These are phyloP conservation scores for Prietella phreatophila DNA, from an alignment of 2,113 vertebrate genomes.

Conservation along the genomic window DNA sequence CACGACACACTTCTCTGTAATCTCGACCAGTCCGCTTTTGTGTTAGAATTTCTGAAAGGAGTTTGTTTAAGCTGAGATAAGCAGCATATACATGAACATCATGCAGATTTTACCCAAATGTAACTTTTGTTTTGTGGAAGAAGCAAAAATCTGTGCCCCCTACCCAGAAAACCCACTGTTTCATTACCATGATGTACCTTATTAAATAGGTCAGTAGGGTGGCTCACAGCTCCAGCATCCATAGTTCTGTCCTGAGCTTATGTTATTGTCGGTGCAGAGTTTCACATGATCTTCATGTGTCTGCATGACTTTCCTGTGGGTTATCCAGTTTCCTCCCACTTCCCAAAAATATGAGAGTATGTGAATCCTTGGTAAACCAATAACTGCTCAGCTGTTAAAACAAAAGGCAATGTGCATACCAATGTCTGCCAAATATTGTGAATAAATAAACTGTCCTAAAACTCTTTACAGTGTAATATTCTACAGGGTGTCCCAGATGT, in stretches of 20 bases:
- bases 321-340: neutral
- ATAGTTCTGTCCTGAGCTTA: neutral
- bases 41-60: neutral
- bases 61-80: neutral
- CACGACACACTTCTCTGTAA: neutral
- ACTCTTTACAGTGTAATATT: neutral
- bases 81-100: neutral
- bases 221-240: neutral
- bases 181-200: neutral
- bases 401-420: neutral
- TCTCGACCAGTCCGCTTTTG: neutral
- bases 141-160: neutral
- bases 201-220: neutral
- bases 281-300: neutral
- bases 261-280: neutral
- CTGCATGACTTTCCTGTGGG: neutral
- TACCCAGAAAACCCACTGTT: neutral
- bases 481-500: neutral
- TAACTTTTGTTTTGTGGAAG: neutral
- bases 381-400: neutral
- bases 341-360: neutral
- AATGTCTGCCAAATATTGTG: neutral
- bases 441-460: neutral
- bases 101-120: neutral
- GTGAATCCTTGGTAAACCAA: too few relatives aligned